These are phyloP conservation scores for Tribolium freemani DNA, from an alignment of 2,888 invertebrate genomes.

Conservation along the genomic window DNA sequence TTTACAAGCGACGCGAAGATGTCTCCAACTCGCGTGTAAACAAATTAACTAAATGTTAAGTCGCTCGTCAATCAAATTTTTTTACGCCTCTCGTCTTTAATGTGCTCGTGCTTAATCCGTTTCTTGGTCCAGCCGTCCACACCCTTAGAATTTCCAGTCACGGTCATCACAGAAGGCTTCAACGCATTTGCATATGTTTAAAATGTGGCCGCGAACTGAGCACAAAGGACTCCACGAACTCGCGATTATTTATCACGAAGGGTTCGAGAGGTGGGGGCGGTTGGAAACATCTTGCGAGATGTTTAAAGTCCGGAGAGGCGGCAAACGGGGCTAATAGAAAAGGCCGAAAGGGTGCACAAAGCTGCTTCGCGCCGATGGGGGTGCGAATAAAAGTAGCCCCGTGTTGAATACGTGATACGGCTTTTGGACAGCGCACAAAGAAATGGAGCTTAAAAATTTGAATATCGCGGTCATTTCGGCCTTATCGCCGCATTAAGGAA, in stretches of 20 bases:
- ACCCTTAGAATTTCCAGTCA: conserved; percentile 65
- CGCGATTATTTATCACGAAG: conserved; percentile 46
- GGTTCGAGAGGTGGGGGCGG: conserved; percentile 52
- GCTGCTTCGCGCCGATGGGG: conserved; percentile 47
- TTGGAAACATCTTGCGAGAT: conserved; percentile 61
- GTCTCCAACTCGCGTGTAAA: not conserved
- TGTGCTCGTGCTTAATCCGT: conserved; percentile 8
- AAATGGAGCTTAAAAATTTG: conserved; percentile 69
- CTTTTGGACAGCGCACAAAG: conserved; percentile 65
- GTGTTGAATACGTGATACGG: conserved; percentile 64
- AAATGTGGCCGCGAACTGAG: conserved; percentile 66
- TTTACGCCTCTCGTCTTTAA: not conserved
- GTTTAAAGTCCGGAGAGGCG: conserved; percentile 54
- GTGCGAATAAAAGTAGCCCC: conserved; percentile 59
- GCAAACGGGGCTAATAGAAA: conserved; percentile 36
- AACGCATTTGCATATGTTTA: conserved; percentile 68
- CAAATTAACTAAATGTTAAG: conserved; percentile 6
- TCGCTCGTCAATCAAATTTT: not conserved
- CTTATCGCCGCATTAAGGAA: conserved; percentile 68
- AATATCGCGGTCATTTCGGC: conserved; percentile 69
- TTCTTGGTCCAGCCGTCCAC: conserved; percentile 46
- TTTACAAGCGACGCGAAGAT: not conserved
- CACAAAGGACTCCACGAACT: conserved; percentile 65
- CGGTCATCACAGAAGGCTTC: conserved; percentile 65
- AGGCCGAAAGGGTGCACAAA: conserved; percentile 4